Percentiles rank a stretch among this genome's conserved stretches.
Conservation (phyloP, 2,888 invertebrate genomes). For the Parelbella ahira region DNA sequence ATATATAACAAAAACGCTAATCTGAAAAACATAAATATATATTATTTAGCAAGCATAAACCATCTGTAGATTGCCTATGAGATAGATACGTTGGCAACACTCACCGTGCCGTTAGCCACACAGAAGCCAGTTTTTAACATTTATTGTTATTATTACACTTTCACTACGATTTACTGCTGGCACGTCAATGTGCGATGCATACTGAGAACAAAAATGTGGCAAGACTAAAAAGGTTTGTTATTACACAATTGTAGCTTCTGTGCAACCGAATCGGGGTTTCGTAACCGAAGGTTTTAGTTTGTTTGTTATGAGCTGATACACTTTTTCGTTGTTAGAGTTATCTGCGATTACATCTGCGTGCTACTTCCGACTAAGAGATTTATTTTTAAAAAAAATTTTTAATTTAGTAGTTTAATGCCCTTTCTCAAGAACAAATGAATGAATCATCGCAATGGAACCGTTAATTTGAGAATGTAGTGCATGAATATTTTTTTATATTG, state of each 20-base stretch:
- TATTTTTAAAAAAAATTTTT: no score
- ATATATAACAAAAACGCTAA: no score
- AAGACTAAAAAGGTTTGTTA: slow-evolving; percentile 15
- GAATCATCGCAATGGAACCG: no score
- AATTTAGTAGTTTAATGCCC: no score
- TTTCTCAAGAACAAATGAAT: no score
- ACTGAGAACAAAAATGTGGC: slow-evolving; percentile 18
- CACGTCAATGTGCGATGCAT: slow-evolving; percentile 16
- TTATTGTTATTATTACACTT: slow-evolving; percentile 51
- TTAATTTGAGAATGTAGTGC: no score
- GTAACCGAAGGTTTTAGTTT: slow-evolving; percentile 3
- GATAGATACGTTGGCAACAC: slow-evolving; percentile 6
- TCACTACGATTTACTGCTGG: slow-evolving; percentile 43
- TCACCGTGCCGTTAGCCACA: slow-evolving; percentile 34
- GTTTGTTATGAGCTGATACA: slow-evolving; percentile 4
- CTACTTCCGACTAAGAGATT: neutral
- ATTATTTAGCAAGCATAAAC: no score
- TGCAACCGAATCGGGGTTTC: slow-evolving; percentile 2
- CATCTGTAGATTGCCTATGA: slow-evolving; percentile 16
- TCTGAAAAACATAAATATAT: no score
- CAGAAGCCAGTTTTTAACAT: slow-evolving; percentile 40
- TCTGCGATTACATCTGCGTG: neutral
- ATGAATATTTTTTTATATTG: no score
- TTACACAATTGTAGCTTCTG: slow-evolving; percentile 14
- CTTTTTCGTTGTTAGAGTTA: neutral